phyloP scores from a whole-genome alignment of 1,140 invertebrate species.

The Lordiphosa stackelbergi region DNA sequence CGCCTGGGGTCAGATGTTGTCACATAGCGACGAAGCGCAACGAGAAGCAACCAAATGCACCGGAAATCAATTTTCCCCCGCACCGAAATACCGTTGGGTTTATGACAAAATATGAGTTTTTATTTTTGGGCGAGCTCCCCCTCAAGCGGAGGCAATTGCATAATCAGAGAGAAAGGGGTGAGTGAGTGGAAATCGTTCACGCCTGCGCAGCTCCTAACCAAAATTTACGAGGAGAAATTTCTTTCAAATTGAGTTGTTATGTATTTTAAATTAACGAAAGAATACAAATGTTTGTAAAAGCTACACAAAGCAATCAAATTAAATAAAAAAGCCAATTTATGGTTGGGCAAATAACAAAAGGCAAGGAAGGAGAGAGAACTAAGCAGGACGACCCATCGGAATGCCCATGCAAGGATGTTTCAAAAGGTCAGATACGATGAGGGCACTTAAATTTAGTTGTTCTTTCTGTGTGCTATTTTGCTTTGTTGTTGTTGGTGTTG shows the following conservation, averaged over 20 bases:
- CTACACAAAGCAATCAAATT: slow-evolving; percentile 50
- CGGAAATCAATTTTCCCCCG: slow-evolving; percentile 59
- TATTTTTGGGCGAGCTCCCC: slow-evolving; percentile 26
- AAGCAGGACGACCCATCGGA: slow-evolving; percentile 8
- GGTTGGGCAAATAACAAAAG: slow-evolving; percentile 22
- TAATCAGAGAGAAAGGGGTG: slow-evolving; percentile 26
- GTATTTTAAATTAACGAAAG: slow-evolving; percentile 46
- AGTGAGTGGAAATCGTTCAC: slow-evolving; percentile 31
- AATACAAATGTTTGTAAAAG: slow-evolving; percentile 6
- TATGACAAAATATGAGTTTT: slow-evolving; percentile 53
- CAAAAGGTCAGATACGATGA: slow-evolving; percentile 55
- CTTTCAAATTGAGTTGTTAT: slow-evolving; percentile 59
- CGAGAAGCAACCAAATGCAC: slow-evolving; percentile 38
- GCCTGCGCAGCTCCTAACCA: slow-evolving; percentile 46
- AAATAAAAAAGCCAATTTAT: slow-evolving; percentile 56
- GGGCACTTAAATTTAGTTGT: slow-evolving; percentile 68
- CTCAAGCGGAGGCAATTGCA: slow-evolving; percentile 30
- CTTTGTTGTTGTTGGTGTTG: slow-evolving; percentile 8
- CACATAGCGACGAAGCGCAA: slow-evolving; percentile 54
- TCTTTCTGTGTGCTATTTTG: slow-evolving; percentile 16
- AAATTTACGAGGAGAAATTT: slow-evolving; percentile 38
- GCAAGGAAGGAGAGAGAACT: neutral
- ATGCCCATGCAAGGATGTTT: slow-evolving; percentile 21
- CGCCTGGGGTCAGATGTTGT: slow-evolving; percentile 36
- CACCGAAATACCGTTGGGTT: slow-evolving; percentile 13